Percentiles rank a stretch among this genome's conserved stretches.
These are phyloP conservation scores for Cynopterus brachyotis DNA, from an alignment of 2,113 vertebrate species.

Conservation along the genomic window DNA sequence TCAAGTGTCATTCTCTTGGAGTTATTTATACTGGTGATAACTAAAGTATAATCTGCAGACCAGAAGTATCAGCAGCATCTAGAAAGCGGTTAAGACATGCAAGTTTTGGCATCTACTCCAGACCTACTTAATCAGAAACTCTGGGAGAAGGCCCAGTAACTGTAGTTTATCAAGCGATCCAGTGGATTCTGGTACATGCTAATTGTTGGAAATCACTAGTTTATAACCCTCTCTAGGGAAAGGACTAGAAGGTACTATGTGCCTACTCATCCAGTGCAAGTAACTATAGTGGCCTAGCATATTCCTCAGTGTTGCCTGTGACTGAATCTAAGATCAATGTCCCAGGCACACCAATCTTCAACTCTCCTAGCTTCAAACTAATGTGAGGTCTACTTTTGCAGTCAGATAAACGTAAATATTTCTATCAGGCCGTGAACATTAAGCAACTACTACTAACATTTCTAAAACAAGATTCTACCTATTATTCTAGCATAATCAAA, in stretches of 20 bases:
- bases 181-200: not conserved
- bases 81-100: not conserved
- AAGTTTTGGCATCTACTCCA: not conserved
- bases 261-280: not conserved
- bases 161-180: not conserved
- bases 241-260: not conserved
- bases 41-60: not conserved
- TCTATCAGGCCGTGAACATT: not conserved
- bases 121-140: not conserved
- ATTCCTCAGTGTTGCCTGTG: not conserved
- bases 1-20: not conserved
- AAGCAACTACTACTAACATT: constrained; percentile 7
- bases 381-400: not conserved
- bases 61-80: not conserved
- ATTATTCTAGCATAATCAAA: not conserved
- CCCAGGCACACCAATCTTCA: not conserved
- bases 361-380: not conserved
- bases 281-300: not conserved
- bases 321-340: not conserved
- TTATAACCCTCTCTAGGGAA: not conserved
- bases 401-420: constrained; percentile 6
- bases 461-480: not conserved
- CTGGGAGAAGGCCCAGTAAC: not conserved
- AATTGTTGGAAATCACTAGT: not conserved
- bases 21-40: not conserved